Evolutionary conservation across 1,140 invertebrate genomes (phyloP).

Genomic region (Popillia japonica): DNA sequence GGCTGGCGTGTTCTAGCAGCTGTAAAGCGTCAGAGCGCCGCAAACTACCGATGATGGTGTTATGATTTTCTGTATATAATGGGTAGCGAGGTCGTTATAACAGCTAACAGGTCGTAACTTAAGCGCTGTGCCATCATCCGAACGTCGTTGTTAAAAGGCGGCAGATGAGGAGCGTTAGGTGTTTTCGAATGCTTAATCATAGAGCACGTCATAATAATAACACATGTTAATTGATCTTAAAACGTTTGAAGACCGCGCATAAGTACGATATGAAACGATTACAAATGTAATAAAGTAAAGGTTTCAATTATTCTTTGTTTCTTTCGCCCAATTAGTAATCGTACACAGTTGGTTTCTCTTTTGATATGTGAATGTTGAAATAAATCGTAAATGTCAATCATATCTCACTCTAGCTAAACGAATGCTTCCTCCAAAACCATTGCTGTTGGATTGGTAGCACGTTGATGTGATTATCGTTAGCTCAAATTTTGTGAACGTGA

Average conservation of each 20-base stretch:
- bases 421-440: too few relatives aligned
- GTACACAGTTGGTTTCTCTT: too few relatives aligned
- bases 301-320: too few relatives aligned
- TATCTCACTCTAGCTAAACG: too few relatives aligned
- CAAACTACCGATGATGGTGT: background rate
- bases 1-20: background rate
- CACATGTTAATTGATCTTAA: background rate
- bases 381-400: too few relatives aligned
- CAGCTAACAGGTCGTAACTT: background rate
- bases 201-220: background rate
- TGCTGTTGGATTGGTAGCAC: too few relatives aligned
- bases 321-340: too few relatives aligned
- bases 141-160: background rate
- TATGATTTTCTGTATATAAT: background rate
- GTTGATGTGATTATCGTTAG: too few relatives aligned
- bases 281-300: too few relatives aligned
- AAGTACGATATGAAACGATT: background rate
- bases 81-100: background rate
- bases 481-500: too few relatives aligned
- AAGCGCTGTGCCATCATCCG: background rate
- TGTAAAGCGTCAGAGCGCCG: background rate
- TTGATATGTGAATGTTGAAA: too few relatives aligned
- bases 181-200: background rate
- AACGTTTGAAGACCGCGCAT: too few relatives aligned
- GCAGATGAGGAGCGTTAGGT: background rate